Evolutionary conservation across 1,140 invertebrate genomes (phyloP), one percentile per base, ranked within the genome.

Genomic region (Brachionus angularis): DNA sequence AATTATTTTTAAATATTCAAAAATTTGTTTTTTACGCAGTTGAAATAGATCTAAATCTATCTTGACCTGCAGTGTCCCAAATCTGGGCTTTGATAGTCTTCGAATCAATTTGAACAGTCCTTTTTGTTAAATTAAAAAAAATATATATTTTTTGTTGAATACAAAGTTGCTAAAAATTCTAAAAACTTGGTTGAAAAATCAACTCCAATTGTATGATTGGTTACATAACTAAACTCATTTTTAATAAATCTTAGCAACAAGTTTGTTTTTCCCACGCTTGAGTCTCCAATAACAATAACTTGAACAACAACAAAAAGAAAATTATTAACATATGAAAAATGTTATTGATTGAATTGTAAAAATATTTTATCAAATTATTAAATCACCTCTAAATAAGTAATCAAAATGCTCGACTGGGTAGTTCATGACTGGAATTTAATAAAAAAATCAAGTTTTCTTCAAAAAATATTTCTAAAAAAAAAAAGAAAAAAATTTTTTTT

Each of bases 151-250:
- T n/a, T n/a, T n/a, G n/a, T n/a, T n/a, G n/a, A n/a, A 1, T 53
- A 49, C 7, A 8, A 7, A 7, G 46, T 8, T 8, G 16, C 18
- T 49, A 21, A 8, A 7, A 49, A 81, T 80, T 79, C n/a, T n/a
- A n/a, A n/a, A n/a, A n/a, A n/a, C n/a, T 79, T 74, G 96, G 84
- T 99, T 67, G 96, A 96, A 86, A 99, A 99, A 84, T 99, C 96
- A 73, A 99, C 96, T 73, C 96, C 96, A 85, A 99, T 99, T 73
- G 96, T 99, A 73, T 94, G 98, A 85, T 98, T 99, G 76, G 93
- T 97, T 86, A 99, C 96, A 84, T 98, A 86, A 84, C 98, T 98
- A 83, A 99, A 99, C 88, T 99, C 96, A 88, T 99, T 99, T 83
- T 96, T 89, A 83, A 96, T 99, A 83, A 98, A 99, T 84, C 96